Conservation (phyloP, 2,797 vertebrate genomes). For the Menidia menidia region DNA sequence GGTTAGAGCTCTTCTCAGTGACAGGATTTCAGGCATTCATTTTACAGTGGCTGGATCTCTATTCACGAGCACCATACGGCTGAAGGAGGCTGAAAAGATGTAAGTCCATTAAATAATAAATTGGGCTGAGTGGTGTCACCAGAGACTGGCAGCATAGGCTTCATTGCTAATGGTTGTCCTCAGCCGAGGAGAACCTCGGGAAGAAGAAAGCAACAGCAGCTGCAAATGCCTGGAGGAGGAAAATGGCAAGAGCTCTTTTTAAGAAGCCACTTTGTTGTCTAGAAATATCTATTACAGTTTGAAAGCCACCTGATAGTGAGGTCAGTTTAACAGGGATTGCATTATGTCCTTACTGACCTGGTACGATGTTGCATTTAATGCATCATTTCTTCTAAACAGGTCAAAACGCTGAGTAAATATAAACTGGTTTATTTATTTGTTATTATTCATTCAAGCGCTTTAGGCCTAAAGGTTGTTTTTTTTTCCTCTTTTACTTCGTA, state of each 20-base stretch:
- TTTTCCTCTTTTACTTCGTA: background rate
- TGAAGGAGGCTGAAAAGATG: background rate
- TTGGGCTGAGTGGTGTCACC: background rate
- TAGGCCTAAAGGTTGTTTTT: background rate
- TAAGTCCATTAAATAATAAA: background rate
- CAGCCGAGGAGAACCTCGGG: background rate
- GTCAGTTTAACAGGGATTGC: too few species aligned
- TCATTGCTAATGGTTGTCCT: background rate
- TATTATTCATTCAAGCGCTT: background rate
- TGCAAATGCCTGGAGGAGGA: background rate
- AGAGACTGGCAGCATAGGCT: background rate
- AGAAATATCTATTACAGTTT: background rate
- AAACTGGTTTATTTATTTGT: too few species aligned
- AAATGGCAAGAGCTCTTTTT: background rate
- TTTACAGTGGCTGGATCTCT: background rate
- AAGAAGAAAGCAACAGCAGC: background rate
- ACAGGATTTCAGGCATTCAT: too few species aligned
- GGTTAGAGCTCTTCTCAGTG: too few species aligned
- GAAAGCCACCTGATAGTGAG: too few species aligned
- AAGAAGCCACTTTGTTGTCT: background rate
- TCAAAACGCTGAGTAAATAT: background rate
- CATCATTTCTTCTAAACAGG: background rate
- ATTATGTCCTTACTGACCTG: too few species aligned
- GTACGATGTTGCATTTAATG: background rate
- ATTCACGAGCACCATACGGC: too few species aligned